phyloP scores from a whole-genome alignment of 2,797 vertebrate genomes.

The Ctenosaura bakeri region DNA sequence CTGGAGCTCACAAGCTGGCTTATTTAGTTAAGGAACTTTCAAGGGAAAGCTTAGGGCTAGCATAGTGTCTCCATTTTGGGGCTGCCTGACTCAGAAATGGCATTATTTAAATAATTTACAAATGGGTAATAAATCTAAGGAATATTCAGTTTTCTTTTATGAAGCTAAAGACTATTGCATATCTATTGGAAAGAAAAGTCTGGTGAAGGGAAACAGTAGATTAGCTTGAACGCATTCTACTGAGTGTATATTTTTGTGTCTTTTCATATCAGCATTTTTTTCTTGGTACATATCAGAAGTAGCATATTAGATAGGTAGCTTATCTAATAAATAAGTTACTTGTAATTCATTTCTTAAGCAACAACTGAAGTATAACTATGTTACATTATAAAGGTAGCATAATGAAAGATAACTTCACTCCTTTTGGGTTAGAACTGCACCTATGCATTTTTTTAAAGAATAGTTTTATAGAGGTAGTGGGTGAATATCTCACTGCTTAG shows the following conservation, averaged over 20 bases:
- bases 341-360: background rate
- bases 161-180: background rate
- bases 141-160: background rate
- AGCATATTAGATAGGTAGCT: background rate
- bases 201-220: too few species aligned
- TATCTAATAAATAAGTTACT: background rate
- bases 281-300: background rate
- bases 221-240: background rate
- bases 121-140: background rate
- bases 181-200: background rate
- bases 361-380: background rate
- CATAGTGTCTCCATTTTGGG: too few species aligned
- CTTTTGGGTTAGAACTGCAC: background rate
- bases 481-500: too few species aligned
- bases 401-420: background rate
- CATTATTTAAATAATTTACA: too few species aligned
- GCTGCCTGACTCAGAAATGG: background rate
- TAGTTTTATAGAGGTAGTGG: background rate
- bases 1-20: background rate
- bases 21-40: background rate
- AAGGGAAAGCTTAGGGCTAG: background rate
- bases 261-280: background rate
- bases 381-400: background rate
- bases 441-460: background rate
- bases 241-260: background rate